Percentiles rank a stretch among this genome's conserved stretches.
Evolutionary conservation across 1,140 invertebrate genomes (phyloP).

Genomic region (Ostrea edulis): DNA sequence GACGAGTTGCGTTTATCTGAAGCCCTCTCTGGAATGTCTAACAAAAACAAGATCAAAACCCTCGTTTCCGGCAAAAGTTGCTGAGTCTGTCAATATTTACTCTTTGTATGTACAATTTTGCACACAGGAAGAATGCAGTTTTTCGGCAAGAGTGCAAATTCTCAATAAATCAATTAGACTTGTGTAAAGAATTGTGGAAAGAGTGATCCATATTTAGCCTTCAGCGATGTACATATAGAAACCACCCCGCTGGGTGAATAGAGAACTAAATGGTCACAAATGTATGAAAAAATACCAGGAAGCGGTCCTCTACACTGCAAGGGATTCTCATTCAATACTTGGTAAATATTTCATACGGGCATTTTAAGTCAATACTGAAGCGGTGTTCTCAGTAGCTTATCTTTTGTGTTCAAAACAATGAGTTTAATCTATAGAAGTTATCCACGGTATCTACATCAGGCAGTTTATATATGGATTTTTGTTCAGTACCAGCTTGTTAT

Average conservation of each 20-base stretch:
- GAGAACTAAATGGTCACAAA: not conserved
- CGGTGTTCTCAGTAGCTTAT: not conserved
- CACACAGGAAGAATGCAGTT: not conserved
- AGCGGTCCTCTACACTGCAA: not conserved
- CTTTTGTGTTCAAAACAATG: conserved; percentile 25
- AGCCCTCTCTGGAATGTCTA: conserved; percentile 24
- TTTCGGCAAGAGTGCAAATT: conserved; percentile 32
- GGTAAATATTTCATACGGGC: not conserved
- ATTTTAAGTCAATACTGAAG: conserved; percentile 6
- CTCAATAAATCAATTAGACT: conserved; percentile 31
- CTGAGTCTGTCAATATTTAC: conserved; percentile 29
- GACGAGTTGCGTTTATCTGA: conserved; percentile 4
- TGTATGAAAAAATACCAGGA: not conserved
- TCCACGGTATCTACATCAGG: conserved; percentile 1
- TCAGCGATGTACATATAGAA: not conserved
- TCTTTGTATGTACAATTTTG: conserved; percentile 10
- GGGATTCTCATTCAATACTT: not conserved
- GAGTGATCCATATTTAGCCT: not conserved
- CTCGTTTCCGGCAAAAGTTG: conserved; percentile 12
- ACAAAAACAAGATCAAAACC: conserved; percentile 30
- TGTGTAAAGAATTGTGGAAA: conserved; percentile 21
- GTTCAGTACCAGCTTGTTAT: conserved; percentile 9
- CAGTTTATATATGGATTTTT: conserved; percentile 36
- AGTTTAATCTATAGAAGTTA: conserved; percentile 20
- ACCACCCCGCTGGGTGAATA: not conserved